A percentile compares a stretch with the other conserved stretches of the same genome.
These are phyloP conservation scores for Caenorhabditis plicata DNA, from an alignment of 2,888 invertebrate genomes.

Conservation along the genomic window DNA sequence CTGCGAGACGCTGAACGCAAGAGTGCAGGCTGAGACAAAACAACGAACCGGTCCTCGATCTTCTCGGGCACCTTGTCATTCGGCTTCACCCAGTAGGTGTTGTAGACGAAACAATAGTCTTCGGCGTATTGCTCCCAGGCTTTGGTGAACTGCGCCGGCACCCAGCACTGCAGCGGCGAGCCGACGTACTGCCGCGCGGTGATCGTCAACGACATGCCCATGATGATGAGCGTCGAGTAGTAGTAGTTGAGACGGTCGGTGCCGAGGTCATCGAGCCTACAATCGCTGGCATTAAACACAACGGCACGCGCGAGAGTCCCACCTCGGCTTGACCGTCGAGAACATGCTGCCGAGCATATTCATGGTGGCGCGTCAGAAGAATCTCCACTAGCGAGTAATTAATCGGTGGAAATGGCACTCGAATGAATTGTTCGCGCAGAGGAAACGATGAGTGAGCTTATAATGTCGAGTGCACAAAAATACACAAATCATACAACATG, in stretches of 20 bases:
- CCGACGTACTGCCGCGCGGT: slow-evolving; percentile 62
- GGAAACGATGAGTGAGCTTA: too few relatives aligned
- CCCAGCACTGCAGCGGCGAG: slow-evolving; percentile 64
- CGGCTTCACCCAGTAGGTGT: slow-evolving; percentile 62
- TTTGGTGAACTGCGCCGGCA: slow-evolving; percentile 57
- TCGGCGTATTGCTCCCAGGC: slow-evolving; percentile 64
- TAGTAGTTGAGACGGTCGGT: slow-evolving; percentile 61
- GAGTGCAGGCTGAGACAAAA: background rate
- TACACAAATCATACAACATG: too few relatives aligned
- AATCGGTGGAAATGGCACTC: too few relatives aligned
- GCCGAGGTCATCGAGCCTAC: slow-evolving; percentile 48
- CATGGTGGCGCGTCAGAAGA: too few relatives aligned
- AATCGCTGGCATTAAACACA: too few relatives aligned
- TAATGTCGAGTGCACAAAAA: too few relatives aligned
- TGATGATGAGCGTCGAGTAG: slow-evolving; percentile 59
- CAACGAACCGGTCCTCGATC: slow-evolving; percentile 45
- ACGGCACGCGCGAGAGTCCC: too few relatives aligned
- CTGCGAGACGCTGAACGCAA: slow-evolving; percentile 44
- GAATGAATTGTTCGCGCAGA: too few relatives aligned
- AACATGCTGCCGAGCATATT: slow-evolving; percentile 38
- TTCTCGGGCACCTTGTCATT: slow-evolving; percentile 51
- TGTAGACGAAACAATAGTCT: slow-evolving; percentile 64
- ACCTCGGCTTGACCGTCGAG: slow-evolving; percentile 34
- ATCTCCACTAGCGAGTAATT: too few relatives aligned
- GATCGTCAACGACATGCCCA: slow-evolving; percentile 44